Conservation (phyloP, 2,888 invertebrate genomes). For the Luperina nickerlii region DNA sequence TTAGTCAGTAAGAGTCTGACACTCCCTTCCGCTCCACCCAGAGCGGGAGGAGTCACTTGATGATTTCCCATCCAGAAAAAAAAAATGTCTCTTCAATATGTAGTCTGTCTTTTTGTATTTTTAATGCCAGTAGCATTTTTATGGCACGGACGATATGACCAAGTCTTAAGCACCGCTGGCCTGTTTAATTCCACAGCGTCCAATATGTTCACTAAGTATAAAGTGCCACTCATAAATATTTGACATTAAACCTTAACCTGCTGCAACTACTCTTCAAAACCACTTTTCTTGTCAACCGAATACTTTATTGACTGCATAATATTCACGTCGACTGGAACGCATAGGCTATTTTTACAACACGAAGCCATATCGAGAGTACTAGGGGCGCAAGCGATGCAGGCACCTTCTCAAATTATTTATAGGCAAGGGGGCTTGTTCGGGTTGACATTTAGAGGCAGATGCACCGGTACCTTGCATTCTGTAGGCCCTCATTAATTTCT, state of each 20-base stretch:
- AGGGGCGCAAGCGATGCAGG: slow-evolving; percentile 77
- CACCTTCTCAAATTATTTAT: slow-evolving; percentile 87
- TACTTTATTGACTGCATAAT: slow-evolving; percentile 75
- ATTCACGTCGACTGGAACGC: slow-evolving; percentile 70
- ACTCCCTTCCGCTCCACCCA: too few species aligned
- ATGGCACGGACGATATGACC: not conserved
- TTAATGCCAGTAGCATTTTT: not conserved
- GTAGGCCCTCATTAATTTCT: slow-evolving; percentile 83
- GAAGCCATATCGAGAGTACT: slow-evolving; percentile 83
- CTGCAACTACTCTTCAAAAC: slow-evolving; percentile 35
- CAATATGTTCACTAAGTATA: slow-evolving; percentile 31
- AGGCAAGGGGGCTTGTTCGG: slow-evolving; percentile 79
- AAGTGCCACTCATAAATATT: slow-evolving; percentile 54
- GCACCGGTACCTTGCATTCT: slow-evolving; percentile 73
- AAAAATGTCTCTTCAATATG: not conserved
- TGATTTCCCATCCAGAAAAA: too few species aligned
- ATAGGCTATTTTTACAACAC: slow-evolving; percentile 82
- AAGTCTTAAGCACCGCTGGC: slow-evolving; percentile 16
- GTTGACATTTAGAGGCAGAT: slow-evolving; percentile 88
- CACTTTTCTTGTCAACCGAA: slow-evolving; percentile 67
- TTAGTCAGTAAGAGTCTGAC: too few species aligned
- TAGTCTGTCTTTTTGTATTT: slow-evolving; percentile 4
- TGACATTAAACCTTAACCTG: slow-evolving; percentile 49
- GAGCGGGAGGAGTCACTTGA: too few species aligned
- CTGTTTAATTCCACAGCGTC: slow-evolving; percentile 14